phyloP scores from a whole-genome alignment of 2,797 vertebrate genomes.

The Silurus aristotelis region DNA sequence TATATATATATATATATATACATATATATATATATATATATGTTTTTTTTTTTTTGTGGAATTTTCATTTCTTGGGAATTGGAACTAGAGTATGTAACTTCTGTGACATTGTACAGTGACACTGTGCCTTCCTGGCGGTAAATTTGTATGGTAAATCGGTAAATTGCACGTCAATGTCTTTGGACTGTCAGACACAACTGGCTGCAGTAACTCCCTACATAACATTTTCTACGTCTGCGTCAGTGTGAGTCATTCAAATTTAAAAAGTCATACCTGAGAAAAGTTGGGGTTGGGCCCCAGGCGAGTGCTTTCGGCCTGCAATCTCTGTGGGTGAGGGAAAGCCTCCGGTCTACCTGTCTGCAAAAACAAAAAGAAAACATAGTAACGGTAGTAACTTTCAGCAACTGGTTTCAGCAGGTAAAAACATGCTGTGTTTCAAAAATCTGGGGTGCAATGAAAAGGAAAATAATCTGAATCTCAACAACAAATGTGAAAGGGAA shows the following conservation, averaged over 20 bases:
- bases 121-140: too few relatives aligned
- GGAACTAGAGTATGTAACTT: too few relatives aligned
- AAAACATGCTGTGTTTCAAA: conserved; percentile 19
- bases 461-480: background rate
- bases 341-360: conserved; percentile 79
- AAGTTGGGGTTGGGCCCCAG: conserved; percentile 76
- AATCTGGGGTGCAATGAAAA: background rate
- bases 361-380: conserved; percentile 53
- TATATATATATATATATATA: too few relatives aligned
- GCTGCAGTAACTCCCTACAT: background rate
- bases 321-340: conserved; percentile 79
- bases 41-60: too few relatives aligned
- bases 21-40: too few relatives aligned
- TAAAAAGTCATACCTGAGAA: conserved; percentile 75
- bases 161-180: background rate
- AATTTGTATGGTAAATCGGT: background rate
- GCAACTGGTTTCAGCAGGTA: background rate
- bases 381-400: background rate
- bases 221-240: background rate
- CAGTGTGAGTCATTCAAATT: background rate
- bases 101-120: too few relatives aligned
- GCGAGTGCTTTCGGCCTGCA: conserved; percentile 73
- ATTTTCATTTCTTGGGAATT: too few relatives aligned
- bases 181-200: background rate
- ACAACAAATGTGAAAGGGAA: background rate